A percentile compares a stretch with the other conserved stretches of the same genome.
These are phyloP conservation scores for Crambe crambe DNA, from an alignment of 37 sponge, comb jelly and placozoan species.

Conservation along the genomic window DNA sequence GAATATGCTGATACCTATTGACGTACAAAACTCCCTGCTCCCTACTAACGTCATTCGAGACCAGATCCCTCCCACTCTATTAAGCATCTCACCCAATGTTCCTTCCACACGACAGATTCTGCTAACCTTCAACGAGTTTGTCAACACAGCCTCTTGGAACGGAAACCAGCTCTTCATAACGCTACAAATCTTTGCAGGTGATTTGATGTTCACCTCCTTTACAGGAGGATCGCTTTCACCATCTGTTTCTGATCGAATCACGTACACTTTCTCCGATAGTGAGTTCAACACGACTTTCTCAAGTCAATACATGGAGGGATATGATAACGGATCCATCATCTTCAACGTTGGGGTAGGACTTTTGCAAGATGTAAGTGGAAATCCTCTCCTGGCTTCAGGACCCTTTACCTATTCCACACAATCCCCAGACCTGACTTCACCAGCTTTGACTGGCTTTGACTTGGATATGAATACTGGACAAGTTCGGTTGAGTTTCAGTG, in stretches of 20 bases:
- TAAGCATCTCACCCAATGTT: slow-evolving; percentile 1
- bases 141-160: slow-evolving; percentile 11
- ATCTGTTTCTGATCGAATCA: background rate
- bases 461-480: background rate
- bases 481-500: background rate
- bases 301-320: background rate
- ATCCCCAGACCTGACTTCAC: background rate
- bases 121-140: slow-evolving; percentile 28
- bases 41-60: background rate
- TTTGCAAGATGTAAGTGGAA: background rate
- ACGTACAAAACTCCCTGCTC: background rate
- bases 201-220: background rate
- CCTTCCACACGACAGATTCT: background rate
- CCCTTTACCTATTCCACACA: background rate
- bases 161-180: background rate
- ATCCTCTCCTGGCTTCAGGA: background rate
- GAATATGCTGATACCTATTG: background rate
- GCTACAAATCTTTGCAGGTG: background rate
- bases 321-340: slow-evolving; percentile 2
- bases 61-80: background rate
- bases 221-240: slow-evolving; percentile 1
- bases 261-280: background rate
- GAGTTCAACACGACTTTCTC: background rate
- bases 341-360: background rate
- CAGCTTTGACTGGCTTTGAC: background rate